phyloP scores from a whole-genome alignment of 2,888 invertebrate genomes.

The Serrognathus titanus region DNA sequence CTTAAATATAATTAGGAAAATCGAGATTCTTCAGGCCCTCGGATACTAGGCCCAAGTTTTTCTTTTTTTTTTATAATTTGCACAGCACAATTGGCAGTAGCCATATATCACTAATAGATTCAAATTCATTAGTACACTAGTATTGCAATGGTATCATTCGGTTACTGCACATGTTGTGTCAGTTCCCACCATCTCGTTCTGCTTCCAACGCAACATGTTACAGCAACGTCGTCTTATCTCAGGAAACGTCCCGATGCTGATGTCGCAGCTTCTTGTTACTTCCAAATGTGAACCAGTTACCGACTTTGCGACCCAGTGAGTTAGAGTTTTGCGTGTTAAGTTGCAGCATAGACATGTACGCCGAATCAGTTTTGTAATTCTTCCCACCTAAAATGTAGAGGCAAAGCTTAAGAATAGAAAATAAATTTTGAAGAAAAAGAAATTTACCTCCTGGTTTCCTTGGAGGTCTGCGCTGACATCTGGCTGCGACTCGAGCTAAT shows the following conservation, averaged over 20 bases:
- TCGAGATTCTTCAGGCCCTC: neutral
- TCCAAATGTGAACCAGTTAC: conserved; percentile 58
- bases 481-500: conserved; percentile 48
- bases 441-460: conserved; percentile 44
- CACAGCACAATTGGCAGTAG: conserved; percentile 30
- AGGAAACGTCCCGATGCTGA: conserved; percentile 48
- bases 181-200: conserved; percentile 3
- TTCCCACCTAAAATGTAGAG: conserved; percentile 43
- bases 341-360: conserved; percentile 49
- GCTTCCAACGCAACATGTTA: conserved; percentile 30
- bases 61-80: conserved; percentile 11
- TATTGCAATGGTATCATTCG: conserved; percentile 20
- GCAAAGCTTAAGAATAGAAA: neutral
- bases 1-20: conserved; percentile 1
- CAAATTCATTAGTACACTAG: conserved; percentile 12
- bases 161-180: conserved; percentile 14
- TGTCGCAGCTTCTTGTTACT: conserved; percentile 54
- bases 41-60: conserved; percentile 1
- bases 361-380: conserved; percentile 49
- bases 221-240: conserved; percentile 54
- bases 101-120: conserved; percentile 28
- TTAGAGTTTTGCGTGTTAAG: conserved; percentile 45
- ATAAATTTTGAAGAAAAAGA: neutral
- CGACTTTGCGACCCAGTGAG: conserved; percentile 55
- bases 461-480: conserved; percentile 45